Percentiles rank a stretch among this genome's conserved stretches.
Evolutionary conservation across 2,888 invertebrate species (phyloP).

Genomic region (Leucoptera coffeella): DNA sequence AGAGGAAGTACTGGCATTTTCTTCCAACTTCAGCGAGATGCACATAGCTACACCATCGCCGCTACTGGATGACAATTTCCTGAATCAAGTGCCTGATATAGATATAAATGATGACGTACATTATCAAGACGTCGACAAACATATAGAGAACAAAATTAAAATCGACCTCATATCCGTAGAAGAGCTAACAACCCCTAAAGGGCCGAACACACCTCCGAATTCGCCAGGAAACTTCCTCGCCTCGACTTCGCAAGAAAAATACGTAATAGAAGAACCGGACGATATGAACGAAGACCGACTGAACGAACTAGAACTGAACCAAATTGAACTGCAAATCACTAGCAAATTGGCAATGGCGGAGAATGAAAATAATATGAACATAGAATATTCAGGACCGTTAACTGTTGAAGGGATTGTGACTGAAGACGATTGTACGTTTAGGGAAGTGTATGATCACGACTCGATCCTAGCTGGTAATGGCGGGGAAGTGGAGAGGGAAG

Average conservation of each 20-base stretch:
- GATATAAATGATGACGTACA: constrained; percentile 15
- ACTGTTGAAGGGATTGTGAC: constrained; percentile 22
- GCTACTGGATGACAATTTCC: constrained; percentile 32
- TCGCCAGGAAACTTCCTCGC: constrained; percentile 34
- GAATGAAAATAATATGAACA: constrained; percentile 46
- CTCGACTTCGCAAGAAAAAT: constrained; percentile 29
- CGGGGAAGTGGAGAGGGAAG: constrained; percentile 44
- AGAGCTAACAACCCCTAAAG: no score
- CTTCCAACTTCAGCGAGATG: constrained; percentile 47
- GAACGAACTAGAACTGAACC: constrained; percentile 21
- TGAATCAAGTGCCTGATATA: constrained; percentile 42
- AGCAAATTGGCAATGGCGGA: constrained; percentile 44
- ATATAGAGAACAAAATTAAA: constrained; percentile 10
- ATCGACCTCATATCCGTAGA: background rate
- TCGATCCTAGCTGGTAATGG: constrained; percentile 41
- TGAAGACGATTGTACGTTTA: constrained; percentile 15
- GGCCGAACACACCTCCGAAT: constrained; percentile 25
- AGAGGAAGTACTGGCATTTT: constrained; percentile 45
- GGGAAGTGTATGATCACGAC: constrained; percentile 22
- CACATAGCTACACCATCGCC: constrained; percentile 43
- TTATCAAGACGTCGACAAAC: constrained; percentile 10
- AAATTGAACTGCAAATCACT: constrained; percentile 40
- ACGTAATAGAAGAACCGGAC: constrained; percentile 18
- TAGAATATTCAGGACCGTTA: constrained; percentile 39
- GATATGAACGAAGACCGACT: constrained; percentile 10